Base-by-base conservation (phyloP, 2,113 vertebrate species). In the Salvelinus alpinus region DNA sequence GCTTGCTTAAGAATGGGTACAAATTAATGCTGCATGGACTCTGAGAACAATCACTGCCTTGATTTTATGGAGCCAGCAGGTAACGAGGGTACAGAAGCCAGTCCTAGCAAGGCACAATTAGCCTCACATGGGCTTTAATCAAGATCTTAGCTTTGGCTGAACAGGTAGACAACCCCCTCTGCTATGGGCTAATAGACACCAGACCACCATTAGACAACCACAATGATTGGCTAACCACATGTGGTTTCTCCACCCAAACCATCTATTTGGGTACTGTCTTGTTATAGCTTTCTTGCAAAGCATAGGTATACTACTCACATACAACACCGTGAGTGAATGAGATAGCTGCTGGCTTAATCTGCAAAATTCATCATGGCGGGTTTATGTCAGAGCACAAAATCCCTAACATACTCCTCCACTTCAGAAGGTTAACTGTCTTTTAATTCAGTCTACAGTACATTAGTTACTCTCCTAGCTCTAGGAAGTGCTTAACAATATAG, bases 1-100 rank as follows among this genome's bases (percentile, higher is more conserved):
- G n/a, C n/a, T 62, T 62, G 18, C 18, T 24, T 22, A 7, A 62
- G n/a, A n/a, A 62, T 62, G 3, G 18, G n/a, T 2, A 62, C 59
- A 62, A 62, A 62, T 9, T 8, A 24, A 62, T n/a, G 2, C 6
- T 34, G 5, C 31, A n/a, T 68, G 27, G 13, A 29, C 18, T 38
- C 14, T 34, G 66, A 68, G 24, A 66, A 11, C 68, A 9, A 24
- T 44, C 87, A 81, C 84, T 85, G 11, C 20, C 22, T 20, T 76
- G 74, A 82, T 83, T 79, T 87, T 87, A 78, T 65, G 57, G 64
- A 72, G 84, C 65, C 83, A 83, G 85, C 81, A 75, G 84, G 84
- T 29, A 29, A 38, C 70, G 62, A 47, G 47, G 51, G 73, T 29
- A 72, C 57, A 68, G 22, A 70, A 67, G 31, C 7, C n/a, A 64